Base-by-base conservation (phyloP, 2,888 invertebrate species). In the Pollenia angustigena region DNA sequence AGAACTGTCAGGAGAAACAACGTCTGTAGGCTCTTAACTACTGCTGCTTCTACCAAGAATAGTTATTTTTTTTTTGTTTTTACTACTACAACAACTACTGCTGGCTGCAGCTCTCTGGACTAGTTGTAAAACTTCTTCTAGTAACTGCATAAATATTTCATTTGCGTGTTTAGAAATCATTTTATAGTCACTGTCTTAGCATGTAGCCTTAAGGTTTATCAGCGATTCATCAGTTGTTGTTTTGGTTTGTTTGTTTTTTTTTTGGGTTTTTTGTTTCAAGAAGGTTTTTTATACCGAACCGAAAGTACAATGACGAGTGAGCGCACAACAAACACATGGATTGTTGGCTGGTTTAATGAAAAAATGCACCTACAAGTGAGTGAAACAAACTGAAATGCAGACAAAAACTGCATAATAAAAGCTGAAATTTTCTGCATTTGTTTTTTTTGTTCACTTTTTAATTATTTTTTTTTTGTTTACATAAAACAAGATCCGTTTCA, bases 151-250 rank as follows among this genome's bases (percentile, higher is more conserved):
- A 90, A 91, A 92, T 90, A 90, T 90, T 89, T 89, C 89, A 89
- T 87, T 91, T 89, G 91, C 91, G 92, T 92, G 91, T 90, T 92
- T 90, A 89, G 90, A 88, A 91, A 92, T 92, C 91, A 92, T 92
- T 92, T 92, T 91, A 89, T 87, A 91, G 92, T 90, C 91, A 90
- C 90, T 91, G 91, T 91, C 90, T 92, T 91, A 89, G 90, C 90
- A 90, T 91, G 90, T 79, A 88, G 87, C 87, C 87, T 86, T 89
- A 89, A 89, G 89, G 85, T 89, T 91, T 92, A 91, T 91, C 92
- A 88, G 88, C 91, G 90, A 92, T 91, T 90, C 91, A 91, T 90
- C 90, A 89, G 84, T 84, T 87, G 87, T 87, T 83, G 58, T 48
- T 81, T 18, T 42, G 40, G 14, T 72, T 71, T 74, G 50, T 78